Evolutionary conservation across 2,888 invertebrate species (phyloP), one percentile per base, ranked within the genome.

Genomic region (Dicyrtomina minuta): DNA sequence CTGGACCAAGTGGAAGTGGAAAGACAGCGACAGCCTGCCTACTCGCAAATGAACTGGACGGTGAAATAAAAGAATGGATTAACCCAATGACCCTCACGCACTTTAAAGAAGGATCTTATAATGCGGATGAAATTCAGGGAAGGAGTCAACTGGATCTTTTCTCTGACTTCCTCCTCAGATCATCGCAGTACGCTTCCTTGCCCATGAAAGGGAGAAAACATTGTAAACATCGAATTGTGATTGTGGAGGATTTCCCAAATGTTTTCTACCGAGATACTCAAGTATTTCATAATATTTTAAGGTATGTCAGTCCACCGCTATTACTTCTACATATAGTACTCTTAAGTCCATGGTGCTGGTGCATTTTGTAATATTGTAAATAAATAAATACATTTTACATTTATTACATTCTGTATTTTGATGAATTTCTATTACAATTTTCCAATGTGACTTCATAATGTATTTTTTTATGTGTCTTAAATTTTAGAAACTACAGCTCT

Each of bases 191-290:
- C 80, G 80, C 62, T n/a, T 61, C 77, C 0, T 58, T 77, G 27
- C 74, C 74, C 44, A 53, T 77, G 3, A 74, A 75, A 24, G 72
- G 72, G 2, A 69, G 43, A 51, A 15, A 58, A 20, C 33, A 6
- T 1, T 62, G n/a, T 79, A 84, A 80, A 59, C 84, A 85, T 74
- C 87, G 88, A 75, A 75, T 92, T 4, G 84, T 90, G 24, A 80
- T 92, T 1, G 87, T 92, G 1, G 90, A 92, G 82, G 94, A 94
- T 81, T 89, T 92, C 81, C 94, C 93, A 13, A 92, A 93, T 82
- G 85, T 86, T 10, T 88, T 91, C 79, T 80, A 89, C 33, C 86
- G 86, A 78, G 87, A 90, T 78, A 85, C 89, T 22, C 81, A 85
- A 68, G 84, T 87, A 78, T 90, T 92, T 80, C 84, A 85, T 75